Percentiles rank a stretch among this genome's conserved stretches.
Conservation (phyloP, 2,888 invertebrate species). For the Ferdinandea cuprea region DNA sequence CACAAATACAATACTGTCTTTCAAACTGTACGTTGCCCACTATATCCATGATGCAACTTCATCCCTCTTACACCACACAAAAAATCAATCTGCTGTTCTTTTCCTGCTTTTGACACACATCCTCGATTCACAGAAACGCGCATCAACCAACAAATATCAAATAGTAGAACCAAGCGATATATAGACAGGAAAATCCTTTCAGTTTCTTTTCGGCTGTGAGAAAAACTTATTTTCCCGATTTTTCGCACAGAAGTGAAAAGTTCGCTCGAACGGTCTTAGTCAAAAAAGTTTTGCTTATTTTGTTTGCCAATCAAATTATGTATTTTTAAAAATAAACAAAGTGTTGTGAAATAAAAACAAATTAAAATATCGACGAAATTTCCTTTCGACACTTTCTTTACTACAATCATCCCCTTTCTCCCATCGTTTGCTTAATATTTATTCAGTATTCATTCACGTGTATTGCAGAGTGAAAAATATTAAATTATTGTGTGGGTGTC, state of each 20-base stretch:
- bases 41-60: not conserved
- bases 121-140: constrained; percentile 42
- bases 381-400: constrained; percentile 7
- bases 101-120: constrained; percentile 49
- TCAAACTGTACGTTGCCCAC: constrained; percentile 38
- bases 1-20: not conserved
- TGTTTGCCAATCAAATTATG: not conserved
- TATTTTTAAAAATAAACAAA: constrained; percentile 11
- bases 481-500: constrained; percentile 34
- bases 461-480: constrained; percentile 15
- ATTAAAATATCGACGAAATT: constrained; percentile 5
- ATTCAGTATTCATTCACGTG: constrained; percentile 24
- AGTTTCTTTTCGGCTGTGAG: constrained; percentile 70
- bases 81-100: constrained; percentile 17
- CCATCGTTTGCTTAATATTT: not conserved
- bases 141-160: constrained; percentile 20
- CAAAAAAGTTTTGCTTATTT: not conserved
- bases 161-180: constrained; percentile 41
- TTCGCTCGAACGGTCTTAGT: constrained; percentile 8
- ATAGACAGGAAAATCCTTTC: constrained; percentile 51
- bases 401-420: not conserved
- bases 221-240: constrained; percentile 44
- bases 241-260: constrained; percentile 27
- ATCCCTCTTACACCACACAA: not conserved
- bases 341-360: constrained; percentile 42